phyloP scores from a whole-genome alignment of 2,113 vertebrate genomes.

The Actinemys pallida region DNA sequence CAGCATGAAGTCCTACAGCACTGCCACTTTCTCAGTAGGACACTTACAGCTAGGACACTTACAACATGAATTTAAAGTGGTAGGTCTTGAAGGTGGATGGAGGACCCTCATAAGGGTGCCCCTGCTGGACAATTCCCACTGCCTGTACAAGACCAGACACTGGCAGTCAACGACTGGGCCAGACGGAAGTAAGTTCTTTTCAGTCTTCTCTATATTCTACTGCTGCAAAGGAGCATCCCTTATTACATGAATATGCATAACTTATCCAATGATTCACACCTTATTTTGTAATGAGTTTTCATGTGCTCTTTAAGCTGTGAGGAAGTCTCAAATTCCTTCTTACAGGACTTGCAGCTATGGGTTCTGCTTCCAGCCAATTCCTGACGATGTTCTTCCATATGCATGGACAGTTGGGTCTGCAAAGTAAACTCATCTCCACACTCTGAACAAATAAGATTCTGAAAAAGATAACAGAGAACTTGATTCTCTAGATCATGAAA shows the following conservation, averaged over 20 bases:
- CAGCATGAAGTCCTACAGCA: not conserved
- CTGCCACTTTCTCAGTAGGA: not conserved
- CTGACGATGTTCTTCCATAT: constrained; percentile 95
- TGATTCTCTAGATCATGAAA: not conserved
- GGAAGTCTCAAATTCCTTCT: constrained; percentile 87
- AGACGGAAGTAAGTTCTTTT: not conserved
- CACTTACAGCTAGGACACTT: too few relatives aligned
- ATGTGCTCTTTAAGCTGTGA: constrained; percentile 92
- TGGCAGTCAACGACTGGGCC: not conserved
- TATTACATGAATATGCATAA: not conserved
- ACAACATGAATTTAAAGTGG: not conserved
- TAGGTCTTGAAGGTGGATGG: not conserved
- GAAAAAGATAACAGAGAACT: constrained; percentile 35
- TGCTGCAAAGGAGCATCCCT: not conserved
- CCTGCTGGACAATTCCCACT: not conserved
- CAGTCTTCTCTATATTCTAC: not conserved
- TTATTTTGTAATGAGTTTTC: constrained; percentile 92
- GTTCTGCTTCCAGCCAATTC: constrained; percentile 87
- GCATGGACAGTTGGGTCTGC: constrained; percentile 93
- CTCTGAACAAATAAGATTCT: constrained; percentile 97
- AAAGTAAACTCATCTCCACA: constrained; percentile 98
- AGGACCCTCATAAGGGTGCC: not conserved
- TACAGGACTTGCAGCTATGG: constrained; percentile 90
- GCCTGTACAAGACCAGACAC: not conserved
- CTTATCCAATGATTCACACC: constrained; percentile 73